Evolutionary conservation across 37 sponge, comb jelly and placozoan species (phyloP).

Genomic region (Dysidea cf. avara): DNA sequence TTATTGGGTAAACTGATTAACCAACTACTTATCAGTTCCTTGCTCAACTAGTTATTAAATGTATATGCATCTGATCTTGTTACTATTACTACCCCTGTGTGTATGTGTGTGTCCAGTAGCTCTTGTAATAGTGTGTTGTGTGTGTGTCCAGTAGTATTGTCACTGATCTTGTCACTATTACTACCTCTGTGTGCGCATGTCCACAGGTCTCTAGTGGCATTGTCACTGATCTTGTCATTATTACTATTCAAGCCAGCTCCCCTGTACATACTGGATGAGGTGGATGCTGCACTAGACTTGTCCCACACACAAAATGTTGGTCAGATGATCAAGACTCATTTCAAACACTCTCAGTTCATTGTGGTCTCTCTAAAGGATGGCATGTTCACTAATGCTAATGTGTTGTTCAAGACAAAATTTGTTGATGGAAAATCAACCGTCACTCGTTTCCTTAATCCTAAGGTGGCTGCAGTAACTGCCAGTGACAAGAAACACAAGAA

Average conservation of each 20-base stretch:
- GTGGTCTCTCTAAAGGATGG: conserved; percentile 99
- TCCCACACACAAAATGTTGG: conserved; percentile 99
- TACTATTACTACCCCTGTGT: background rate
- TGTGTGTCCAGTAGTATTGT: background rate
- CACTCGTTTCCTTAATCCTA: no score
- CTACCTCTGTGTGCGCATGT: background rate
- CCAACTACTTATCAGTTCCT: no score
- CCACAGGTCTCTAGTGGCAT: conserved; percentile 90
- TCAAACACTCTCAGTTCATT: conserved; percentile 95
- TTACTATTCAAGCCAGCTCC: conserved; percentile 99
- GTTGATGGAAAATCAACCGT: conserved; percentile 98
- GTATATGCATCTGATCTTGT: no score
- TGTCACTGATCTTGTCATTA: conserved; percentile 95
- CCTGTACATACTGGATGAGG: conserved; percentile 97
- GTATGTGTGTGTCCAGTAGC: background rate
- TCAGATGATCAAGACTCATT: conserved; percentile 94
- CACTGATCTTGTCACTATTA: background rate
- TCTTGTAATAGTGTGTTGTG: background rate
- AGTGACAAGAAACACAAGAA: background rate
- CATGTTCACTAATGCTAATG: conserved; percentile 99
- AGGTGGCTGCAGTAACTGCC: conserved; percentile 10
- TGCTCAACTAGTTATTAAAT: no score
- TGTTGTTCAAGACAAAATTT: conserved; percentile 97
- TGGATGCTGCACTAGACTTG: conserved; percentile 97
- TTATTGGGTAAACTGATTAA: no score